phyloP scores from a whole-genome alignment of 1,140 invertebrate species.

The Vanessa atalanta region DNA sequence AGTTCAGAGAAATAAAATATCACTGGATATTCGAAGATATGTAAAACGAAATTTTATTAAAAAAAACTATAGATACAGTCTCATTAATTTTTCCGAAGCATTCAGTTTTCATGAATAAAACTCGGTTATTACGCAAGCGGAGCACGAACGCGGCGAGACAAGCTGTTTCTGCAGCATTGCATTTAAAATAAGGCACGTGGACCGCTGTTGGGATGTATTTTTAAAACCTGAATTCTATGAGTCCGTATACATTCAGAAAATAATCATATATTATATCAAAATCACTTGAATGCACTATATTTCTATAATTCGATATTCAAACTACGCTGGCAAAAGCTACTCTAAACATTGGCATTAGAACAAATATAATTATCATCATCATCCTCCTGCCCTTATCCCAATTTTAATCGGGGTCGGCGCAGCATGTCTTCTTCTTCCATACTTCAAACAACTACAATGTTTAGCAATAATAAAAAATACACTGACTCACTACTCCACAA shows the following conservation, averaged over 20 bases:
- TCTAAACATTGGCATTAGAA: too few relatives aligned
- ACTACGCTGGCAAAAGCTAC: background rate
- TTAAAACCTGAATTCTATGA: background rate
- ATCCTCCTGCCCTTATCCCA: too few relatives aligned
- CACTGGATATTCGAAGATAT: background rate
- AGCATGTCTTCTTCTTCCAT: too few relatives aligned
- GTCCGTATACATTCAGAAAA: background rate
- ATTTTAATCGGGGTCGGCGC: too few relatives aligned
- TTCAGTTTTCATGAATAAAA: conserved; percentile 36
- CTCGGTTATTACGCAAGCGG: conserved; percentile 35
- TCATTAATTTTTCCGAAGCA: conserved; percentile 23
- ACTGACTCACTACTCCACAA: too few relatives aligned
- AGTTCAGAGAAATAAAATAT: too few relatives aligned
- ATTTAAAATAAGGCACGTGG: conserved; percentile 34
- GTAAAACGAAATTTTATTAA: background rate
- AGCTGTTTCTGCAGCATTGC: conserved; percentile 30
- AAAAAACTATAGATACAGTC: conserved; percentile 1
- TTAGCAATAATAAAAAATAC: too few relatives aligned
- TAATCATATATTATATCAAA: background rate
- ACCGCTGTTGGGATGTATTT: conserved; percentile 17
- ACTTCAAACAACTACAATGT: too few relatives aligned
- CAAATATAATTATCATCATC: too few relatives aligned
- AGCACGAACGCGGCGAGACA: conserved; percentile 29
- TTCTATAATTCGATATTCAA: background rate
- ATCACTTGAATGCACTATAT: background rate